Evolutionary conservation across 1,140 invertebrate genomes (phyloP).

Genomic region (Drosophila orena): DNA sequence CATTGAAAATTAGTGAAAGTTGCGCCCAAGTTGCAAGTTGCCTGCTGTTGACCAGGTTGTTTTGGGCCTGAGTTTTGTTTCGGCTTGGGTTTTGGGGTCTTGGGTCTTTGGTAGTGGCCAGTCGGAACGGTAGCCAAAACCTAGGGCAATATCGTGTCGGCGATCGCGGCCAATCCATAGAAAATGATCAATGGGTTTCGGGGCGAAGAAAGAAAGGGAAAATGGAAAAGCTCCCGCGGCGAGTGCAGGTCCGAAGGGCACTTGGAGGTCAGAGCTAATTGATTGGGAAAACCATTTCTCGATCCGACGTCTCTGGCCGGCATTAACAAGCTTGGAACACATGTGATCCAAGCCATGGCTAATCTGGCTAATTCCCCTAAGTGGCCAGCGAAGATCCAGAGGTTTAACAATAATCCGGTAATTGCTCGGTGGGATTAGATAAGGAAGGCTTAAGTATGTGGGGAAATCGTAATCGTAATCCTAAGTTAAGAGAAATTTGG

Average conservation of each 20-base stretch:
- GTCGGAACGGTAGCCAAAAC: conserved; percentile 65
- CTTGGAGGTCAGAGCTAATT: conserved; percentile 72
- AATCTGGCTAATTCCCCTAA: conserved; percentile 55
- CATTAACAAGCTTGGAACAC: conserved; percentile 35
- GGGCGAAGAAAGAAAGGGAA: conserved; percentile 19
- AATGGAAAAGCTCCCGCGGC: conserved; percentile 22
- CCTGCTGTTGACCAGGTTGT: conserved; percentile 13
- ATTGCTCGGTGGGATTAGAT: conserved; percentile 19
- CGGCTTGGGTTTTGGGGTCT: conserved; percentile 1
- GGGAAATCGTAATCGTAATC: conserved; percentile 17
- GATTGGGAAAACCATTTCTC: conserved; percentile 73
- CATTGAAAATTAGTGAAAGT: conserved; percentile 74
- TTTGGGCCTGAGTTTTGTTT: conserved; percentile 25
- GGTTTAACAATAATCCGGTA: conserved; percentile 37
- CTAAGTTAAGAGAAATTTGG: conserved; percentile 11
- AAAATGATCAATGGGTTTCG: conserved; percentile 19
- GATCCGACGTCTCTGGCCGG: conserved; percentile 25
- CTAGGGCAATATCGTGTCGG: conserved; percentile 80
- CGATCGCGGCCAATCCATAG: conserved; percentile 65
- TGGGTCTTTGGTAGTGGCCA: conserved; percentile 15
- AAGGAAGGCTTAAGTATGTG: background rate
- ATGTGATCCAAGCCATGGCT: conserved; percentile 31
- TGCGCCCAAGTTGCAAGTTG: conserved; percentile 49
- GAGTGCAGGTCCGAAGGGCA: conserved; percentile 49
- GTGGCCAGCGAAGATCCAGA: conserved; percentile 30